Evolutionary conservation across 2,888 invertebrate species (phyloP).

Genomic region (Choreutis nemorana): DNA sequence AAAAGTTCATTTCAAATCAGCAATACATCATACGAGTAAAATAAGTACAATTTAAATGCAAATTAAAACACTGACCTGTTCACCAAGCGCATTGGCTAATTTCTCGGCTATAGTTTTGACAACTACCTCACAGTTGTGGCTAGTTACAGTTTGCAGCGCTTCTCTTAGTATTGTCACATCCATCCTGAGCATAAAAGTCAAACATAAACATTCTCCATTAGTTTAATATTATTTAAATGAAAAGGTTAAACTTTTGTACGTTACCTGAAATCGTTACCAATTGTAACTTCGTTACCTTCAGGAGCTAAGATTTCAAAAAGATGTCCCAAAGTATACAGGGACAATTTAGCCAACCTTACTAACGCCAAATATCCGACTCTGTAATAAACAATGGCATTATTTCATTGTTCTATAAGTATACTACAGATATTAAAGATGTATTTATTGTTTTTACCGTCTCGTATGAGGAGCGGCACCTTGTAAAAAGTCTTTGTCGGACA

Average conservation of each 20-base stretch:
- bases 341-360: conserved; percentile 86
- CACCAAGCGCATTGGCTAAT: conserved; percentile 81
- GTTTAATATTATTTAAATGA: conserved; percentile 1
- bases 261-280: conserved; percentile 50
- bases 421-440: not conserved
- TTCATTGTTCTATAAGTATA: not conserved
- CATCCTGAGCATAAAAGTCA: conserved; percentile 35
- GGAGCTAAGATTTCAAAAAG: conserved; percentile 71
- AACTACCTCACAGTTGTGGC: conserved; percentile 83
- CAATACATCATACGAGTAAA: too few relatives aligned
- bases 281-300: conserved; percentile 47
- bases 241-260: conserved; percentile 6
- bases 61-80: conserved; percentile 62
- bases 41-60: not conserved
- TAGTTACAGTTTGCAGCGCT: conserved; percentile 84
- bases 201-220: too few relatives aligned
- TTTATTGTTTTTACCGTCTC: conserved; percentile 49
- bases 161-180: conserved; percentile 76
- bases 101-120: conserved; percentile 84
- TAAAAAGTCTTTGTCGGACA: conserved; percentile 57
- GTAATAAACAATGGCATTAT: too few relatives aligned
- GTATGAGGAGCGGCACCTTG: conserved; percentile 52
- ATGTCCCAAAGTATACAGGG: conserved; percentile 87
- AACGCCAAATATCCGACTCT: conserved; percentile 89
- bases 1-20: too few relatives aligned